Base-by-base conservation (phyloP, 2,888 invertebrate genomes). In the Danaus chrysippus region DNA sequence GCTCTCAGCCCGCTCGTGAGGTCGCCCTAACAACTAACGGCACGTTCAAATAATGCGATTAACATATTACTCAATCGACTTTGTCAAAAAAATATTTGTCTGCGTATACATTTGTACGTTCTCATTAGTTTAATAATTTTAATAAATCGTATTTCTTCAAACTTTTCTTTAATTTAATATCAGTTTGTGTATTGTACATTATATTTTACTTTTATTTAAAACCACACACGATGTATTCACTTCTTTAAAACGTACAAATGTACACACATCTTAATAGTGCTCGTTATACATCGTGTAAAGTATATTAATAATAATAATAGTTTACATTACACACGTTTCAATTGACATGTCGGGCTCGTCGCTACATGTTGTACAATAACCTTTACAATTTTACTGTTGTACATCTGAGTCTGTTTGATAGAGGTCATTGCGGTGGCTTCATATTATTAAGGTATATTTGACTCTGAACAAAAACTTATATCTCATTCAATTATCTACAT, bases 341-440 rank as follows among this genome's bases (percentile, higher is more conserved):
- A 90, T 90, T 90, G 90, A 90, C 90, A 85, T 86, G 76, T 87
- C 84, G 88, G 90, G 90, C 83, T 78, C 83, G 82, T 89, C 84
- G 75, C 84, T 70, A 70, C 79, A 77, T 84, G 86, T 86, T 87
- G 84, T 87, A 90, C 87, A 87, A 84, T 83, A 84, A 86, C 74
- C 67, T 78, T 76, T 77, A 79, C 77, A 79, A 81, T 76, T 74
- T 63, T 66, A 68, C 62, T 69, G 67, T 70, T 69, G 67, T 66
- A 66, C 58, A 62, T 61, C 54, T 61, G 62, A 67, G 60, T 61
- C 59, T 61, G 61, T 62, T 58, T 66, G 56, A 57, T 59, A 52
- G 49, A 46, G 60, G 65, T 63, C 67, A 58, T 65, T 61, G 23
- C 64, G 65, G 69, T 68, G 70, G 68, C 46, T 52, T 54, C 11